Percentiles rank a stretch among this genome's conserved stretches.
These are phyloP conservation scores for Tryphoninae sp. DNA, from an alignment of 2,888 invertebrate genomes.

Conservation along the genomic window DNA sequence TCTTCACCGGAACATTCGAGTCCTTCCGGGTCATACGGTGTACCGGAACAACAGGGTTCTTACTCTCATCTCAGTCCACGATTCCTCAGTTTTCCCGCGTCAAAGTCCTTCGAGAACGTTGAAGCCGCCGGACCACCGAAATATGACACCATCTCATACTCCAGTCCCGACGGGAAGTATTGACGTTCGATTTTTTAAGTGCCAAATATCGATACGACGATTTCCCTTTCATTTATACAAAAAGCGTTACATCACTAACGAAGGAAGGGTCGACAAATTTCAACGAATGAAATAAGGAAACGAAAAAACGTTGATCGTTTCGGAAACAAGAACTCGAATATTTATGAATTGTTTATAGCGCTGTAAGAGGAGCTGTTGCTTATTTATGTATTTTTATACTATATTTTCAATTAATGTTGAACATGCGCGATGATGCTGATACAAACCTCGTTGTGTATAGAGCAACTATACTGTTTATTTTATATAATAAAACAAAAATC, in stretches of 20 bases:
- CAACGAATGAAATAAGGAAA: not conserved
- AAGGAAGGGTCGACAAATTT: not conserved
- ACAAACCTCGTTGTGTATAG: slow-evolving; percentile 68
- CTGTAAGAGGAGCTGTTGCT: slow-evolving; percentile 56
- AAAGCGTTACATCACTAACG: not conserved
- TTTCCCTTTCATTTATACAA: not conserved
- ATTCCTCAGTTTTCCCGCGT: slow-evolving; percentile 70
- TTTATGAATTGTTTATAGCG: slow-evolving; percentile 52
- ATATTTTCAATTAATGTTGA: slow-evolving; percentile 22
- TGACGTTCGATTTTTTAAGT: slow-evolving; percentile 33
- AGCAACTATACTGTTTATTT: slow-evolving; percentile 58
- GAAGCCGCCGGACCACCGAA: slow-evolving; percentile 66
- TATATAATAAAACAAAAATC: slow-evolving; percentile 69
- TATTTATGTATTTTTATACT: slow-evolving; percentile 69
- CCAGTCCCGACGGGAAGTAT: slow-evolving; percentile 75
- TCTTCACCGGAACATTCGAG: slow-evolving; percentile 67
- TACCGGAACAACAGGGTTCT: slow-evolving; percentile 71
- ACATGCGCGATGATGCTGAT: slow-evolving; percentile 49
- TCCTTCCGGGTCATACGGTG: slow-evolving; percentile 69
- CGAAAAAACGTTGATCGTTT: slow-evolving; percentile 19
- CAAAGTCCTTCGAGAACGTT: slow-evolving; percentile 67
- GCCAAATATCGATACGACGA: slow-evolving; percentile 20
- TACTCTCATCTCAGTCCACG: slow-evolving; percentile 74
- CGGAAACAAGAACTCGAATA: slow-evolving; percentile 37
- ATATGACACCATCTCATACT: slow-evolving; percentile 80